A percentile compares a stretch with the other conserved stretches of the same genome.
Evolutionary conservation across 2,113 vertebrate genomes (phyloP).

Genomic region (Arothron firmamentum): DNA sequence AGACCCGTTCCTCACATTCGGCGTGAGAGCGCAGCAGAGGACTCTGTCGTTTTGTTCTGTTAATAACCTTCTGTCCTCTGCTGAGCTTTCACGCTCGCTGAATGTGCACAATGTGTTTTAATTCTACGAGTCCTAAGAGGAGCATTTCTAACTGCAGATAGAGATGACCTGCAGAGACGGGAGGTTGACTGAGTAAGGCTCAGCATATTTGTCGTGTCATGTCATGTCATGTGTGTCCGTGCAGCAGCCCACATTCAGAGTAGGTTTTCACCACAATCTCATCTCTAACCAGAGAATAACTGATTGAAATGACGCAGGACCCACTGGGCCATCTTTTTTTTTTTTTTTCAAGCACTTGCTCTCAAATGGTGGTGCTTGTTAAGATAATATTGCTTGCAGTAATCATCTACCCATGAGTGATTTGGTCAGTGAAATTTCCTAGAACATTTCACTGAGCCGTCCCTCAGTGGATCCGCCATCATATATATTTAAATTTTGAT

Average conservation of each 20-base stretch:
- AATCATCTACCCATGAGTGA: conserved; percentile 29
- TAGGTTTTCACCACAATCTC: conserved; percentile 40
- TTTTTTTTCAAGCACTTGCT: neutral
- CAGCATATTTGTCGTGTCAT: conserved; percentile 31
- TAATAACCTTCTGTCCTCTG: neutral
- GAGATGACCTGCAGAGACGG: conserved; percentile 3
- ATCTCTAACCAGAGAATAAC: conserved; percentile 7
- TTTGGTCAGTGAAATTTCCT: conserved; percentile 23
- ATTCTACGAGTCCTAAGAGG: neutral
- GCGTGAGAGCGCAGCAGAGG: conserved; percentile 2
- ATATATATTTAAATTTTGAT: conserved; percentile 35
- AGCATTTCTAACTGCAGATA: neutral
- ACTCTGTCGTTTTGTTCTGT: conserved; percentile 12
- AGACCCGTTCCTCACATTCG: too few relatives aligned
- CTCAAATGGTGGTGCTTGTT: conserved; percentile 11
- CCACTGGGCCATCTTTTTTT: neutral
- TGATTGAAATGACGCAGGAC: neutral
- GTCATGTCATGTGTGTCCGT: conserved; percentile 13
- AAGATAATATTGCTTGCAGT: conserved; percentile 14
- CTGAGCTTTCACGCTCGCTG: conserved; percentile 9
- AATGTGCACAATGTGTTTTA: neutral
- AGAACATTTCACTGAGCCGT: neutral
- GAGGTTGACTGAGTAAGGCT: conserved; percentile 33
- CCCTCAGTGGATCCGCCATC: conserved; percentile 7
- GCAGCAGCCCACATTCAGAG: conserved; percentile 34